Evolutionary conservation across 2,888 invertebrate genomes (phyloP), one percentile per base, ranked within the genome.

Genomic region (Fragum whitleyi): DNA sequence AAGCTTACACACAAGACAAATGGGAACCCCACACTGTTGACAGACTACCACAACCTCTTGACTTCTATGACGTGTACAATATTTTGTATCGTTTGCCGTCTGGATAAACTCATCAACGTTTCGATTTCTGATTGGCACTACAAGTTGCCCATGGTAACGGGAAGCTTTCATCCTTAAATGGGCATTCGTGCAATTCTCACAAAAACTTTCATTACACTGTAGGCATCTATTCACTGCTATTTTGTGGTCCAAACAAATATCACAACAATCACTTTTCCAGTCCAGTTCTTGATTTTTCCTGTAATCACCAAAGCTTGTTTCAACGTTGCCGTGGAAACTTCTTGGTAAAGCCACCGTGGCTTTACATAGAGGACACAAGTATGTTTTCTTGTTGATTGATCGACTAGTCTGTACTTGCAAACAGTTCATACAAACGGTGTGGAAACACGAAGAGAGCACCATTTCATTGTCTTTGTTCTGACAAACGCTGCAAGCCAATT

Each of bases 81-180:
- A 72, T 42, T 53, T 47, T 21, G 73, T 55, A 16, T n/a, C 36
- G 0, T 65, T 57, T 23, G 14, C 39, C n/a, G 32, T 32, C 11
- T 39, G 16, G 14, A 21, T n/a, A 21, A 65, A 23, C 28, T 70
- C 57, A 5, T 51, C 23, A 5, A 23, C 23, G 36, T n/a, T 67
- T 9, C 70, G 32, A 36, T 57, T 74, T 39, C 53, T 42, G 2
- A 83, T 69, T 7, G 83, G 78, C 19, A 83, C 73, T n/a, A 83
- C 80, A 21, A 62, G 71, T 51, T 83, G 80, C 19, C 78, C 69
- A 70, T 80, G 80, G 76, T 75, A 80, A 69, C 80, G 83, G 36
- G 83, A 83, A 7, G 80, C 74, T 61, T 78, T 83, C 80, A 80
- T 80, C 53, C 75, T 80, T 51, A 83, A 19, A 71, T 83, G 83